A percentile compares a stretch with the other conserved stretches of the same genome.
Conservation (phyloP, 2,888 invertebrate genomes). For the Drosophila merina region DNA sequence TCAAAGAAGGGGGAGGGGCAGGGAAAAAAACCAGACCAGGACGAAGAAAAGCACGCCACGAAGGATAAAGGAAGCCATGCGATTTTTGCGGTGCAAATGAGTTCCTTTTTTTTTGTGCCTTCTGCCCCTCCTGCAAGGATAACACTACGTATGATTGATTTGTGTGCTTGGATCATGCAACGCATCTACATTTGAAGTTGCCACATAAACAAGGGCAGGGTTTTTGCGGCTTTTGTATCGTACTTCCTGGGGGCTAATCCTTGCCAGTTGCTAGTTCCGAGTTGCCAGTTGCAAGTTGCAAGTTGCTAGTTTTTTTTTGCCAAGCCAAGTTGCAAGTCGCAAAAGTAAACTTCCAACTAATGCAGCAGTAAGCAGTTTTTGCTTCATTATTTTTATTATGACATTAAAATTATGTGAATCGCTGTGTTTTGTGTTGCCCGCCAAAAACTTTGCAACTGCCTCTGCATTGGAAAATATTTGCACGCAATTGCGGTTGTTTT, state of each 20-base stretch:
- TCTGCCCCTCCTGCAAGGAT: background rate
- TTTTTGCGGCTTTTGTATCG: background rate
- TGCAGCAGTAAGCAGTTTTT: conserved; percentile 21
- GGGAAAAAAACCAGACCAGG: conserved; percentile 2
- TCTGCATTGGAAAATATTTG: conserved; percentile 79
- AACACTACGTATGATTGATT: conserved; percentile 42
- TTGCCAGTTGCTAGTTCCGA: conserved; percentile 7
- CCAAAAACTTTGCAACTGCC: conserved; percentile 44
- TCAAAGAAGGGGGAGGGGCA: conserved; percentile 22
- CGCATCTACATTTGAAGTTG: conserved; percentile 18
- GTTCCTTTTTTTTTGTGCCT: conserved; percentile 4
- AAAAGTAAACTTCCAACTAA: conserved; percentile 41
- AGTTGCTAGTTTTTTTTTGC: background rate
- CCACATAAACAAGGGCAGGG: background rate
- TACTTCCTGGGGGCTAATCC: conserved; percentile 14
- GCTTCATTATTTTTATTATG: conserved; percentile 71
- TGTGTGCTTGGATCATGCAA: conserved; percentile 50
- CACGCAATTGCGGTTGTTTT: conserved; percentile 79
- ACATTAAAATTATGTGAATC: conserved; percentile 79
- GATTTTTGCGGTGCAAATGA: conserved; percentile 39
- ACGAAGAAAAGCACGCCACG: conserved; percentile 36
- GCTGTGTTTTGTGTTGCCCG: conserved; percentile 47
- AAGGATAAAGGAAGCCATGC: conserved; percentile 4
- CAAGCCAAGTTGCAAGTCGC: conserved; percentile 2
- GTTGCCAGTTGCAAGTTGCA: background rate